Conservation (phyloP, 2,113 vertebrate genomes). For the Heterotis niloticus region DNA sequence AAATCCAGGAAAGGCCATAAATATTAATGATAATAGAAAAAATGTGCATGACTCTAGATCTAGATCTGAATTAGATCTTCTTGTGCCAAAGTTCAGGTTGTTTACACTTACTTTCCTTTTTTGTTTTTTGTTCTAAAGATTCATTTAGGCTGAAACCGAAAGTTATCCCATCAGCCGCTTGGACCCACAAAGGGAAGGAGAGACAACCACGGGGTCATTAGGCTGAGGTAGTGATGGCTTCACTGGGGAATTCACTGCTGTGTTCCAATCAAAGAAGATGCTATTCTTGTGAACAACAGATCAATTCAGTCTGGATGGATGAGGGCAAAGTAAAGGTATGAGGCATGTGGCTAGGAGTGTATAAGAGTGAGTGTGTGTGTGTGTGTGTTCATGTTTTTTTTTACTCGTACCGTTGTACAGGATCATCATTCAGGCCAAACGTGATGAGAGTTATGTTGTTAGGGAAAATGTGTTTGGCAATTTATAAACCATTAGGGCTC, state of each 20-base stretch:
- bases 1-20: no score
- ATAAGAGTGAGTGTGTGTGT: neutral
- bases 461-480: neutral
- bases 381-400: neutral
- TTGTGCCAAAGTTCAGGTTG: no score
- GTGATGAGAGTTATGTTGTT: neutral
- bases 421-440: conserved; percentile 20
- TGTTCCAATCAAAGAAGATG: conserved; percentile 26
- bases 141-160: conserved; percentile 8
- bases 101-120: no score
- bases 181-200: conserved; percentile 14
- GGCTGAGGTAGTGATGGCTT: conserved; percentile 43
- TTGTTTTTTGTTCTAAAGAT: no score
- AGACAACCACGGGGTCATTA: conserved; percentile 38
- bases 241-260: conserved; percentile 36
- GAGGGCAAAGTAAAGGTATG: neutral
- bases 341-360: neutral
- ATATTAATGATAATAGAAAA: no score
- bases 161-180: conserved; percentile 35
- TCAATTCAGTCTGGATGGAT: conserved; percentile 32
- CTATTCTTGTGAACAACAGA: conserved; percentile 35
- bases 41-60: no score
- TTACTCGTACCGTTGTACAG: neutral
- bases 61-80: no score
- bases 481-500: neutral